Evolutionary conservation across 2,113 vertebrate species (phyloP).

Genomic region (Coptodon rendalli): DNA sequence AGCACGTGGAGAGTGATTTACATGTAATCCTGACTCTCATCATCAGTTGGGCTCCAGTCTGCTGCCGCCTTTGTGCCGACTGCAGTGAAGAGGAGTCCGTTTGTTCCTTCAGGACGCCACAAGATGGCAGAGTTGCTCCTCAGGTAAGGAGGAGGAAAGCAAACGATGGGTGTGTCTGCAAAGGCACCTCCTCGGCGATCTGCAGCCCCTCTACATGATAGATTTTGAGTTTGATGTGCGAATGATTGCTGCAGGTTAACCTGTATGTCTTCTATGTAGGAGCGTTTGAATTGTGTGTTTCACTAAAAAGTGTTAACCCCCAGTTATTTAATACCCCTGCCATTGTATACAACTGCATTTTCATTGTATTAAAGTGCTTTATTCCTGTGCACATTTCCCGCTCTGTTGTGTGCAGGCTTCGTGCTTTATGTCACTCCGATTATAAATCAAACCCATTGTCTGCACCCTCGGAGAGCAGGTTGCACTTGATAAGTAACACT

Average conservation of each 20-base stretch:
- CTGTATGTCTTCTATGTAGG: background rate
- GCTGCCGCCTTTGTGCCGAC: background rate
- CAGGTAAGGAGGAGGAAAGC: background rate
- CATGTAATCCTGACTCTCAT: background rate
- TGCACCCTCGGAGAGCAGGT: background rate
- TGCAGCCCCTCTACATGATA: background rate
- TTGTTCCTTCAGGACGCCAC: background rate
- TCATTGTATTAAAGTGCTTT: background rate
- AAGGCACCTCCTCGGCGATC: background rate
- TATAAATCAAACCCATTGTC: background rate
- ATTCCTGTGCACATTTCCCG: background rate
- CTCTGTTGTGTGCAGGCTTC: background rate
- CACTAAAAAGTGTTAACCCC: background rate
- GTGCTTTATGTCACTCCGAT: background rate
- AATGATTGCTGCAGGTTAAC: background rate
- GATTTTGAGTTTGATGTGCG: background rate
- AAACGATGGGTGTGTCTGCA: constrained; percentile 18
- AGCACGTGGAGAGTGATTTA: background rate
- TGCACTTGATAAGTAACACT: background rate
- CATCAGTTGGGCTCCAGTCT: background rate
- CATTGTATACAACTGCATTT: background rate
- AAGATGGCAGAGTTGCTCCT: constrained; percentile 10
- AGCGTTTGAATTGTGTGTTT: background rate
- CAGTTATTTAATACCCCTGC: background rate
- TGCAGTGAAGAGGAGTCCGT: background rate